Percentiles rank a stretch among this genome's conserved stretches.
These are phyloP conservation scores for Trichopoda pennipes DNA, from an alignment of 2,888 invertebrate species.

Conservation along the genomic window DNA sequence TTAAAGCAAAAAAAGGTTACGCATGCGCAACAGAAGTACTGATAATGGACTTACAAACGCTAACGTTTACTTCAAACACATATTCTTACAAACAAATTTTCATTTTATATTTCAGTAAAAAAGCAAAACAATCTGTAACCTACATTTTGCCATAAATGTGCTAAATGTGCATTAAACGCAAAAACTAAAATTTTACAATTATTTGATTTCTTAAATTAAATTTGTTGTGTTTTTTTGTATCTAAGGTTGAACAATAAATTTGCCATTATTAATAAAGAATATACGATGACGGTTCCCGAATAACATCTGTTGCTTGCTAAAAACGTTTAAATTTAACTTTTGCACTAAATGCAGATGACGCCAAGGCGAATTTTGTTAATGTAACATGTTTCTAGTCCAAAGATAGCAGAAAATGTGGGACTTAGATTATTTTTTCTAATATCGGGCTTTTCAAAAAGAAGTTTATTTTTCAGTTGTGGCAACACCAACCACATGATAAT, in stretches of 20 bases:
- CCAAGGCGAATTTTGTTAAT: too few species aligned
- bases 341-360: too few species aligned
- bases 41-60: conserved; percentile 28
- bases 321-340: too few species aligned
- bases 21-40: conserved; percentile 58
- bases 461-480: too few species aligned
- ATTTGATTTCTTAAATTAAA: conserved; percentile 14
- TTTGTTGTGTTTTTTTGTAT: neutral
- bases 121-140: neutral
- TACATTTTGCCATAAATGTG: conserved; percentile 26
- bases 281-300: neutral
- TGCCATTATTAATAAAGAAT: neutral
- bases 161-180: conserved; percentile 57
- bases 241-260: conserved; percentile 33
- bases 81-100: neutral
- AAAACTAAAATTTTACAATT: conserved; percentile 26
- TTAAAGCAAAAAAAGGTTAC: conserved; percentile 61
- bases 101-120: neutral
- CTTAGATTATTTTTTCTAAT: too few species aligned
- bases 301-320: too few species aligned
- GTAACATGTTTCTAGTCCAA: too few species aligned
- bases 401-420: too few species aligned
- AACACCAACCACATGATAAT: too few species aligned
- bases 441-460: too few species aligned
- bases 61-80: neutral